A percentile compares a stretch with the other conserved stretches of the same genome.
Evolutionary conservation across 2,113 vertebrate species (phyloP).

Genomic region (Triplophysa siluroides): DNA sequence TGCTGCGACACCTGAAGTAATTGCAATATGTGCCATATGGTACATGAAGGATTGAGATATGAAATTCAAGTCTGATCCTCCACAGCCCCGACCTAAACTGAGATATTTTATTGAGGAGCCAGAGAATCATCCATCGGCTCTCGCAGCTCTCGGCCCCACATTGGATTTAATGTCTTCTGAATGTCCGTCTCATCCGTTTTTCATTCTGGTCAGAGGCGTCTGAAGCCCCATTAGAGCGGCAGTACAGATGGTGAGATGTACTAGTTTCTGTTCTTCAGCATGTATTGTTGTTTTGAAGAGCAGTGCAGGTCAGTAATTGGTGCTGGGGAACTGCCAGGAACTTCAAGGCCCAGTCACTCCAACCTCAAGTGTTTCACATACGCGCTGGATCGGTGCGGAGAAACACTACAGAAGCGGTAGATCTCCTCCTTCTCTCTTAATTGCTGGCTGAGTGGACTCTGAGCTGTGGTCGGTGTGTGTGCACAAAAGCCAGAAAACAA

Average conservation of each 20-base stretch:
- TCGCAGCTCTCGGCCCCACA: background rate
- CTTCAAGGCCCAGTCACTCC: slow-evolving; percentile 5
- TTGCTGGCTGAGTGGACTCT: slow-evolving; percentile 18
- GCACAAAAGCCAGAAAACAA: too few species aligned
- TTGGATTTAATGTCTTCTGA: slow-evolving; percentile 6
- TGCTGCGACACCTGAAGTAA: background rate
- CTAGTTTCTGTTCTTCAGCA: background rate
- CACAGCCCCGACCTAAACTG: background rate
- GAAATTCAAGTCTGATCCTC: background rate
- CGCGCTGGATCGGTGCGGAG: background rate
- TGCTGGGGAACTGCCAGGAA: slow-evolving; percentile 2
- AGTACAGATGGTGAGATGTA: background rate
- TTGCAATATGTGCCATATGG: background rate
- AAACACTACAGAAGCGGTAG: background rate
- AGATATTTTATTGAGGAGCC: slow-evolving; percentile 14
- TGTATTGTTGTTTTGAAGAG: slow-evolving; percentile 1
- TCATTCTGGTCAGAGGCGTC: background rate
- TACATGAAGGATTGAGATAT: background rate
- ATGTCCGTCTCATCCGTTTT: background rate
- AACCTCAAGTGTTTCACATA: slow-evolving; percentile 4
- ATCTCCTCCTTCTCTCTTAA: slow-evolving; percentile 20
- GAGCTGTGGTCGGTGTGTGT: background rate
- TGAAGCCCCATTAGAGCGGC: slow-evolving; percentile 1
- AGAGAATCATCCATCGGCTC: background rate
- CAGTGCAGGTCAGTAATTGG: slow-evolving; percentile 38